phyloP scores from a whole-genome alignment of 23 tunicate genomes.

The Aplidium turbinatum region DNA sequence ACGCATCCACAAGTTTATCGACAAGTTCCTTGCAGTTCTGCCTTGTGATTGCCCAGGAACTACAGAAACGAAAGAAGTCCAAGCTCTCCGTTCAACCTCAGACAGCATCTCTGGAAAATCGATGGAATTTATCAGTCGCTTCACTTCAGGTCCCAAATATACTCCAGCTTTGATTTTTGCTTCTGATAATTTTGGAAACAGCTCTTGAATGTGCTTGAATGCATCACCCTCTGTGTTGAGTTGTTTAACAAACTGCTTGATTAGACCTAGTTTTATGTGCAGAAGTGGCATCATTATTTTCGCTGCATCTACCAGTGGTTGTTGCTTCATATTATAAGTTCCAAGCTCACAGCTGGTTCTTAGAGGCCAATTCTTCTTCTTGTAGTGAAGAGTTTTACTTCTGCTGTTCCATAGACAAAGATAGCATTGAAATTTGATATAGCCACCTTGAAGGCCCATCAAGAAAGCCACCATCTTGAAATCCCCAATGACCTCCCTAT shows the following conservation, averaged over 20 bases:
- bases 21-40: conserved; percentile 34
- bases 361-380: conserved; percentile 35
- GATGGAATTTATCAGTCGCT: conserved; percentile 36
- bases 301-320: conserved; percentile 36
- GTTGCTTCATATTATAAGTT: conserved; percentile 29
- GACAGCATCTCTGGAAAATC: conserved; percentile 29
- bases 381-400: conserved; percentile 37
- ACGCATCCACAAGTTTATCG: conserved; percentile 39
- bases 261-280: conserved; percentile 31
- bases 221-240: conserved; percentile 34
- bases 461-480: conserved; percentile 42
- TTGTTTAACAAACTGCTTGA: conserved; percentile 43
- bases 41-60: conserved; percentile 40
- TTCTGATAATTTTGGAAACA: conserved; percentile 30
- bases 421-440: conserved; percentile 30
- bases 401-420: conserved; percentile 43
- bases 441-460: conserved; percentile 34
- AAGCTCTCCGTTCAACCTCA: conserved; percentile 42
- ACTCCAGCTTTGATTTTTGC: conserved; percentile 44
- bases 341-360: conserved; percentile 24
- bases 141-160: conserved; percentile 40
- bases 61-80: conserved; percentile 35
- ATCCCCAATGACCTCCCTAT: conserved; percentile 41
- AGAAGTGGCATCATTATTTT: conserved; percentile 38
- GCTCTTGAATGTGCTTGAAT: conserved; percentile 40